A percentile compares a stretch with the other conserved stretches of the same genome.
Evolutionary conservation across 2,797 vertebrate species (phyloP).

Genomic region (Hippopotamyrus pictus): DNA sequence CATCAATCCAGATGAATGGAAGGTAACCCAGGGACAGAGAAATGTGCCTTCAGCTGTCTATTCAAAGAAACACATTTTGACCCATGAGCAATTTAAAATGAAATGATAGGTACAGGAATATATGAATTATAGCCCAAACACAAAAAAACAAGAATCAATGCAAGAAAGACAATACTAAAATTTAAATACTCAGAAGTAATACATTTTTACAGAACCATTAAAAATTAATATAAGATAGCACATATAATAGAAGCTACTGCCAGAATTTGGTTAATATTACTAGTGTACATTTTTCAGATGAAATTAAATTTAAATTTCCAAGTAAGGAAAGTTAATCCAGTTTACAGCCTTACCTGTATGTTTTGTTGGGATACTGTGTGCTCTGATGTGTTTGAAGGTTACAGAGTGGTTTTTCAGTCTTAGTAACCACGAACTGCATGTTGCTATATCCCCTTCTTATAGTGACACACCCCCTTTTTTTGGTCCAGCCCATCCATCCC

Average conservation of each 20-base stretch:
- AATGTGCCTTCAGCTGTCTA: not conserved
- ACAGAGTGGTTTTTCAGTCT: constrained; percentile 39
- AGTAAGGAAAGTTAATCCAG: not conserved
- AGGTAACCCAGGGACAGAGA: not conserved
- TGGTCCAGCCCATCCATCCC: constrained; percentile 35
- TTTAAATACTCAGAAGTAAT: constrained; percentile 20
- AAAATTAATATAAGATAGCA: not conserved
- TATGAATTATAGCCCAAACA: not conserved
- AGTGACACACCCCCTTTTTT: constrained; percentile 57
- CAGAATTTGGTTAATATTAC: not conserved
- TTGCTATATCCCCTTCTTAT: constrained; percentile 60
- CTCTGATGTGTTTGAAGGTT: constrained; percentile 28
- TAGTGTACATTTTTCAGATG: not conserved
- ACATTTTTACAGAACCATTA: not conserved
- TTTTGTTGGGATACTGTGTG: constrained; percentile 32
- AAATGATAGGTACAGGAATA: not conserved
- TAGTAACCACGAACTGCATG: constrained; percentile 51
- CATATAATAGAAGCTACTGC: not conserved
- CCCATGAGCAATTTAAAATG: not conserved
- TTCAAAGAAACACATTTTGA: not conserved
- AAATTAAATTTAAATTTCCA: not conserved
- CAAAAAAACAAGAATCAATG: not conserved
- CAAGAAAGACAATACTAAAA: constrained; percentile 11
- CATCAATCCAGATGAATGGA: not conserved
- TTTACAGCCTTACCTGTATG: constrained; percentile 28